These are phyloP conservation scores for Argopecten irradians DNA, from an alignment of 1,140 invertebrate species.

Conservation along the genomic window DNA sequence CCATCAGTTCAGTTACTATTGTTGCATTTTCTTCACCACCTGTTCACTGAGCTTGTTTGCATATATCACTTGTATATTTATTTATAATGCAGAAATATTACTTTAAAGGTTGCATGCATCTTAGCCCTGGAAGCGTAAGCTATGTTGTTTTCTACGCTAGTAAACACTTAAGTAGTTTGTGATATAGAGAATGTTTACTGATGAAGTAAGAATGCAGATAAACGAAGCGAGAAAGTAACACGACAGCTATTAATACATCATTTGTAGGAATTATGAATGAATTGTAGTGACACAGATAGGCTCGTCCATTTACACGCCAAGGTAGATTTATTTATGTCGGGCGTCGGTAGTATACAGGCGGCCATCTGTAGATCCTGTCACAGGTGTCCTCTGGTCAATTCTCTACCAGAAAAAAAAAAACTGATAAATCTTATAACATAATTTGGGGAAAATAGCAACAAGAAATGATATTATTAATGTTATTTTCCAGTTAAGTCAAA, in stretches of 20 bases:
- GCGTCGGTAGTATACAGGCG: background rate
- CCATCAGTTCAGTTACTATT: no score
- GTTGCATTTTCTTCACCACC: no score
- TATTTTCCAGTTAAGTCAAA: no score
- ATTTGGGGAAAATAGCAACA: no score
- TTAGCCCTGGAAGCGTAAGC: no score
- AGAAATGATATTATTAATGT: no score
- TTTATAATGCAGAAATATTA: no score
- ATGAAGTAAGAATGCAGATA: background rate
- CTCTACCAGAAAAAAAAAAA: background rate
- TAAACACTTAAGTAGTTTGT: background rate
- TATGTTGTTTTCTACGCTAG: background rate
- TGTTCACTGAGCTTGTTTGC: no score
- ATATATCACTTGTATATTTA: no score
- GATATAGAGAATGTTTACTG: background rate
- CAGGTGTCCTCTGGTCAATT: background rate
- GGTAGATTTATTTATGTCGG: background rate
- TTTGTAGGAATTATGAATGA: constrained; percentile 1
- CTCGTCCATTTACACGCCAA: background rate
- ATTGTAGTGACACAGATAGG: background rate
- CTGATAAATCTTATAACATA: no score
- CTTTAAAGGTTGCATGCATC: no score
- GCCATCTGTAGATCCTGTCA: background rate
- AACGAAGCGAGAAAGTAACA: background rate
- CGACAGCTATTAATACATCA: background rate